Evolutionary conservation across 2,888 invertebrate genomes (phyloP), one percentile per base, ranked within the genome.

Genomic region (Fragum fragum): DNA sequence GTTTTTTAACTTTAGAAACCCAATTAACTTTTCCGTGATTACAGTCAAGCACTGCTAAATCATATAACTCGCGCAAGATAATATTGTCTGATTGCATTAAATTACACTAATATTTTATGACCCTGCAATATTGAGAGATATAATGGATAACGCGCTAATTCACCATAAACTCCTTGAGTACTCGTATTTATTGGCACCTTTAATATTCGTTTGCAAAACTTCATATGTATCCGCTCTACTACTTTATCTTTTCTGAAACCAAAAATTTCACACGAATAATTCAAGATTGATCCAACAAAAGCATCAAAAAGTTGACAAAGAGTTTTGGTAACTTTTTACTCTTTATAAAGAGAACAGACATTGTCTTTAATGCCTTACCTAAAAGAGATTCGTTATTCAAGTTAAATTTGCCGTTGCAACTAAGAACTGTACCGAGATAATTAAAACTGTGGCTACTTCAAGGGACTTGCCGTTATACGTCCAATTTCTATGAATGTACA

Each of bases 221-320:
- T 73, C 26, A 68, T 18, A 69, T 73, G 69, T 5, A 73, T 61
- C 16, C 68, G 47, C 69, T 72, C 72, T n/a, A 66, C 47, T 21
- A 57, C 69, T 66, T 77, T 66, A 23, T 63, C 18, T n/a, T 66
- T 72, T n/a, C n/a, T 29, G 61, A 73, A 73, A 21, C 79, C 73
- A 68, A 55, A 79, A 52, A 77, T 66, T 47, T 69, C 73, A 42
- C 28, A 63, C 16, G 55, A 66, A 78, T 78, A 73, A 16, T n/a
- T 11, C 3, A 63, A 23, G n/a, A 69, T 59, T 26, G 66, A 72
- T 0, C 55, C 36, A 36, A 68, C 78, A 28, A 73, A 73, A 55
- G 39, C 29, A 68, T 79, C 73, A 78, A 78, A 78, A 39, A 78
- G 36, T n/a, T 66, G 72, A 52, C 75, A 69, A 39, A 66, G 26